These are phyloP conservation scores for Pseudoips prasinana DNA, from an alignment of 2,888 invertebrate species.

Conservation along the genomic window DNA sequence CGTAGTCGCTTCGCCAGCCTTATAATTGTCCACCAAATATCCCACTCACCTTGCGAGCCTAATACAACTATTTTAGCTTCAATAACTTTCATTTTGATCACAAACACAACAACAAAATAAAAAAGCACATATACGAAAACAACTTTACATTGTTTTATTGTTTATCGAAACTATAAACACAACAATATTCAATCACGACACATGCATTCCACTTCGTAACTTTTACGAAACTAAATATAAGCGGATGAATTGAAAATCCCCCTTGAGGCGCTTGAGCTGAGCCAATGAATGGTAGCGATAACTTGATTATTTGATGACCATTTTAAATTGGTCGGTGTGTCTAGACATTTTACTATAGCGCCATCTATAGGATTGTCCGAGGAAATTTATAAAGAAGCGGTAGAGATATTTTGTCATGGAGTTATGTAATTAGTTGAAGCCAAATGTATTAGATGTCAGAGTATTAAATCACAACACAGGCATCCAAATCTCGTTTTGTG, in stretches of 20 bases:
- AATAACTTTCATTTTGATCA: conserved; percentile 85
- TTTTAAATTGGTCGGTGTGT: conserved; percentile 14
- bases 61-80: conserved; percentile 93
- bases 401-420: no score
- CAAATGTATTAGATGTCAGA: no score
- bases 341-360: not conserved
- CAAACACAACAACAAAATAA: conserved; percentile 22
- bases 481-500: conserved; percentile 9
- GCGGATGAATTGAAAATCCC: conserved; percentile 10
- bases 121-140: not conserved
- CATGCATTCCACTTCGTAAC: conserved; percentile 8
- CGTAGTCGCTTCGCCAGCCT: no score
- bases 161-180: conserved; percentile 9
- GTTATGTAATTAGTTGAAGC: no score
- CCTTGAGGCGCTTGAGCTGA: no score
- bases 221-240: conserved; percentile 14
- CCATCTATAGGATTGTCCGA: conserved; percentile 11
- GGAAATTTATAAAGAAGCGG: no score
- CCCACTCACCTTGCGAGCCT: conserved; percentile 89
- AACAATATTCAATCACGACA: not conserved
- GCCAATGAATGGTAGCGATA: not conserved
- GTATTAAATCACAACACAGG: not conserved
- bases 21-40: not conserved
- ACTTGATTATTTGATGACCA: not conserved
- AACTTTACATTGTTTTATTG: conserved; percentile 32